Conservation (phyloP, 2,113 vertebrate genomes). For the Prolemur simus region DNA sequence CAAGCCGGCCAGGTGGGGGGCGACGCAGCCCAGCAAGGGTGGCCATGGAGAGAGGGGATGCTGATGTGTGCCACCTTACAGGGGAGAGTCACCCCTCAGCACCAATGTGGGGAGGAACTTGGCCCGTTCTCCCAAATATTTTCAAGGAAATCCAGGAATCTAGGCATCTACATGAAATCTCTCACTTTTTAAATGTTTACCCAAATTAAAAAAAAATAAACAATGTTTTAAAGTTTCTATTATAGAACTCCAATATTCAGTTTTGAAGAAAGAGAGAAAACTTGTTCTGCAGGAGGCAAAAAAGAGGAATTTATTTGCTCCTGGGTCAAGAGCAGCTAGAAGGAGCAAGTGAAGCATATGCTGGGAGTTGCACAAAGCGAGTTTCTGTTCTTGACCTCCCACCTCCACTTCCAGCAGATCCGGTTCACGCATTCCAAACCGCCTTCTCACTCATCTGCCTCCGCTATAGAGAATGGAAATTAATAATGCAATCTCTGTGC, state of each 20-base stretch:
- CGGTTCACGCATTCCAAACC: not conserved
- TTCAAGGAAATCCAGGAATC: not conserved
- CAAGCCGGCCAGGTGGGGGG: not conserved
- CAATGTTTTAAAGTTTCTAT: not conserved
- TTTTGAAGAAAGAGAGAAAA: not conserved
- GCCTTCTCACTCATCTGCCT: not conserved
- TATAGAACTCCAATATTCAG: not conserved
- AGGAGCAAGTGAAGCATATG: accelerated
- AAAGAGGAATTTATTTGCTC: not conserved
- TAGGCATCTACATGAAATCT: not conserved
- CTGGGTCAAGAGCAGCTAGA: too few species aligned
- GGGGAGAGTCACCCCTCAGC: accelerated
- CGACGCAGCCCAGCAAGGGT: accelerated
- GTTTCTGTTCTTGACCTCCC: not conserved
- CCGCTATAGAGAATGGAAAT: not conserved
- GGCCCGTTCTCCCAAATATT: not conserved
- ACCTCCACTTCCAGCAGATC: not conserved
- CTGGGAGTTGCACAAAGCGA: accelerated
- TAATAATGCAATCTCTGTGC: not conserved
- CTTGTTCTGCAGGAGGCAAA: not conserved
- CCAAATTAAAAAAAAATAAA: not conserved
- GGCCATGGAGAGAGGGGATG: not conserved
- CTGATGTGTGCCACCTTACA: accelerated
- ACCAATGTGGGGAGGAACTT: too few species aligned
- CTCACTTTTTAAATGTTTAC: not conserved